These are phyloP conservation scores for Eumaeus atala DNA, from an alignment of 1,140 invertebrate species.

Conservation along the genomic window DNA sequence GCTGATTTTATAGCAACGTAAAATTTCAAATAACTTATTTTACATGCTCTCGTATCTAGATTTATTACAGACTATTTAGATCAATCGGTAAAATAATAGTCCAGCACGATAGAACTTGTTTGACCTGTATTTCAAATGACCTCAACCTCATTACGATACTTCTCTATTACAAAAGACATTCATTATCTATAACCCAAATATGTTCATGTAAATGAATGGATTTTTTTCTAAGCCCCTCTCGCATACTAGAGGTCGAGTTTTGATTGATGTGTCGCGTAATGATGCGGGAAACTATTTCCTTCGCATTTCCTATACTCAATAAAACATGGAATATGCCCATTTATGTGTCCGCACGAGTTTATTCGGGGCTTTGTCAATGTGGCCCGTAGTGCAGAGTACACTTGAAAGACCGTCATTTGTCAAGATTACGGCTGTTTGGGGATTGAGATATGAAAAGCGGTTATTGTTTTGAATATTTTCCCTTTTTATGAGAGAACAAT, in stretches of 20 bases:
- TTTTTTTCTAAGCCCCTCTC: constrained; percentile 30
- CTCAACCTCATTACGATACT: not conserved
- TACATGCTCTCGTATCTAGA: no score
- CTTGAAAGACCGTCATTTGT: constrained; percentile 69
- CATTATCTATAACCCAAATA: constrained; percentile 4
- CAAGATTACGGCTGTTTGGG: constrained; percentile 67
- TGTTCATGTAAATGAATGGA: constrained; percentile 15
- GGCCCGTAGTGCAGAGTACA: constrained; percentile 57
- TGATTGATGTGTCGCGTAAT: constrained; percentile 69
- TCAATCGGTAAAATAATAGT: no score
- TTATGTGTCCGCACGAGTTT: constrained; percentile 64
- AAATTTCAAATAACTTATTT: no score
- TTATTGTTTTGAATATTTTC: constrained; percentile 69
- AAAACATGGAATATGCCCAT: constrained; percentile 71
- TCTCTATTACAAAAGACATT: constrained; percentile 7
- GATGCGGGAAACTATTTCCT: constrained; percentile 70
- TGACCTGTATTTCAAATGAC: not conserved
- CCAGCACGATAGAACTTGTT: no score
- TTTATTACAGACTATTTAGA: no score
- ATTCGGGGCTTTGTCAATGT: constrained; percentile 67
- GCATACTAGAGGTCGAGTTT: constrained; percentile 35
- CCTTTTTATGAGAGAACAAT: constrained; percentile 43
- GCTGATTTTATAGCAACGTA: no score
- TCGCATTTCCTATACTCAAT: constrained; percentile 70
- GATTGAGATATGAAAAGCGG: constrained; percentile 67